Evolutionary conservation across 1,140 invertebrate genomes (phyloP), one percentile per base, ranked within the genome.

Genomic region (Macrobrachium nipponense): DNA sequence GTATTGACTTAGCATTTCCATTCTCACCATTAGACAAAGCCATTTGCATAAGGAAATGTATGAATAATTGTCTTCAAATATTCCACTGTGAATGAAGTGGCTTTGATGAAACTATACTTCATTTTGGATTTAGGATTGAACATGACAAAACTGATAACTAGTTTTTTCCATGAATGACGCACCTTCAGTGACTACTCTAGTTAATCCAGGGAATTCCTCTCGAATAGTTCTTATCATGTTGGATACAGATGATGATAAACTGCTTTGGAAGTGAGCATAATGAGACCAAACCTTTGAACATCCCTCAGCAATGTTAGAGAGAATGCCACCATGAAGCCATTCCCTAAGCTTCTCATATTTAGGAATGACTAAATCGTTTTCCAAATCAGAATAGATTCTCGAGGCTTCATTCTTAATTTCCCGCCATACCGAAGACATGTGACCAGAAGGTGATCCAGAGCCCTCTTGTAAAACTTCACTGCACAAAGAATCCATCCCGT

Each of bases 341-440:
- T 14, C 36, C 20, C 23, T 15, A 36, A 20, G 10, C n/a, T 5
- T 17, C 20, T 78, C 20, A 17, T 36, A 70, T 44, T 17, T 43
- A n/a, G n/a, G n/a, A 5, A 20, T 78, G 36, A 85, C n/a, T 5
- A 18, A 51, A 43, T 68, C 76, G 58, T 66, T 60, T 15, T 68
- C 17, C 44, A 85, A 14, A 12, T 79, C 75, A 10, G 17, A 8
- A 18, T 78, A 60, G n/a, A 85, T 66, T 23, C 60, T n/a, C 51
- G 2, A 0, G 2, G 70, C 14, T 14, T 85, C 82, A 1, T 8
- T 8, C n/a, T 77, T 77, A 23, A 51, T 23, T 66, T 85, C 75
- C 10, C 36, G 18, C 14, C 77, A 7, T 12, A 85, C 14, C 20
- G 8, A n/a, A 7, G 20, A 60, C 11, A 85, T 59, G 43, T 85